Percentiles rank a stretch among this genome's conserved stretches.
Evolutionary conservation across 2,888 invertebrate species (phyloP).

Genomic region (Acanthosepion esculentum): DNA sequence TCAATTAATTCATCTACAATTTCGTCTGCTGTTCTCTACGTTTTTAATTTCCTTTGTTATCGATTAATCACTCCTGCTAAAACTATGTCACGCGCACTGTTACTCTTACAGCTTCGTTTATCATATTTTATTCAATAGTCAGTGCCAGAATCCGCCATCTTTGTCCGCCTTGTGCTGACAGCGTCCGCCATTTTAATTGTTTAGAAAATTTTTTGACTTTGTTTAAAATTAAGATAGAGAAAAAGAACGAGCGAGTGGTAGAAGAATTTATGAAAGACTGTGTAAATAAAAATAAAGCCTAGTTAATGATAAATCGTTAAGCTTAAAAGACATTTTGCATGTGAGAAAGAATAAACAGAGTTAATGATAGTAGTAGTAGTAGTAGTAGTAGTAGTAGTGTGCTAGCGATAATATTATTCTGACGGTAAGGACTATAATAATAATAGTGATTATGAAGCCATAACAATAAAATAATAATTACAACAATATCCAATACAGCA

Average conservation of each 20-base stretch:
- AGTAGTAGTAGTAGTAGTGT: too few species aligned
- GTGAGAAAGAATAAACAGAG: neutral
- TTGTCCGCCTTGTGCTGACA: conserved; percentile 8
- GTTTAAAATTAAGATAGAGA: neutral
- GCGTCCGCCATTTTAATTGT: conserved; percentile 33
- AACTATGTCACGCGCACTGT: conserved; percentile 33
- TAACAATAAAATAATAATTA: too few species aligned
- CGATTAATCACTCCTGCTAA: conserved; percentile 33
- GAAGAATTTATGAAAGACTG: neutral
- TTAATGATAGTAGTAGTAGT: too few species aligned
- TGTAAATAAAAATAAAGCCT: neutral
- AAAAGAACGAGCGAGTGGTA: neutral
- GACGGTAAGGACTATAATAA: too few species aligned
- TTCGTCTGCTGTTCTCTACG: conserved; percentile 3
- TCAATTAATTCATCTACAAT: conserved; percentile 23
- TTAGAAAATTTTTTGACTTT: neutral
- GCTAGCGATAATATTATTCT: too few species aligned
- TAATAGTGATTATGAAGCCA: too few species aligned
- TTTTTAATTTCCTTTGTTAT: conserved; percentile 23
- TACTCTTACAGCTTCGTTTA: conserved; percentile 11
- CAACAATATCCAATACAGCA: too few species aligned
- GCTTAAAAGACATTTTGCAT: neutral
- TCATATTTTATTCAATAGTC: conserved; percentile 33
- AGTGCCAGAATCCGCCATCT: neutral
- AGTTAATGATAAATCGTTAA: neutral